A percentile compares a stretch with the other conserved stretches of the same genome.
These are phyloP conservation scores for Nasonia vitripennis DNA, from an alignment of 1,140 invertebrate species.

Conservation along the genomic window DNA sequence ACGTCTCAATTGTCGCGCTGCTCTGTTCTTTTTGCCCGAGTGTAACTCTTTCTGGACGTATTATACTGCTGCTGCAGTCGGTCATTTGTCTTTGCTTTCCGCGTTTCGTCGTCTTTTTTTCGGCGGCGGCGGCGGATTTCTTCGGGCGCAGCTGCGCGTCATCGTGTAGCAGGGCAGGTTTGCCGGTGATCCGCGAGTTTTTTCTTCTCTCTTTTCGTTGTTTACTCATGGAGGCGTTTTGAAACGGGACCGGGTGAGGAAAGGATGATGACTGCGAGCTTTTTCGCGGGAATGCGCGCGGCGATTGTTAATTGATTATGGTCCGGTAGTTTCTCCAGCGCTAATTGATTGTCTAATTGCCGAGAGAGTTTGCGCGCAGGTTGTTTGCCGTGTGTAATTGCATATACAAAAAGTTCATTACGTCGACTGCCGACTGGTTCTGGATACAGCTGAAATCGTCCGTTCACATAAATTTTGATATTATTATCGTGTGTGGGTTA, in stretches of 20 bases:
- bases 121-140: background rate
- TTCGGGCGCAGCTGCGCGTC: background rate
- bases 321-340: background rate
- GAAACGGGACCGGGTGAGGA: background rate
- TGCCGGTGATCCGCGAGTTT: background rate
- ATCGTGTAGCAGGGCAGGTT: background rate
- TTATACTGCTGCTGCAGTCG: background rate
- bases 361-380: background rate
- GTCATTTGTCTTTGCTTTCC: slow-evolving; percentile 9
- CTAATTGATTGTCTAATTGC: slow-evolving; percentile 24
- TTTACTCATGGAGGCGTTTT: background rate
- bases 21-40: background rate
- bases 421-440: background rate
- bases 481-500: background rate
- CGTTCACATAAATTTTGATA: background rate
- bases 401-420: background rate
- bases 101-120: slow-evolving; percentile 1
- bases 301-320: slow-evolving; percentile 5
- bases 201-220: background rate
- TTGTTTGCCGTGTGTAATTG: background rate
- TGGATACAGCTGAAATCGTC: background rate
- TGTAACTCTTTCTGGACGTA: background rate
- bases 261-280: background rate
- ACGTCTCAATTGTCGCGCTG: slow-evolving; percentile 30
- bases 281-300: background rate